Evolutionary conservation across 2,888 invertebrate genomes (phyloP), one percentile per base, ranked within the genome.

Genomic region (Margaritifera margaritifera): DNA sequence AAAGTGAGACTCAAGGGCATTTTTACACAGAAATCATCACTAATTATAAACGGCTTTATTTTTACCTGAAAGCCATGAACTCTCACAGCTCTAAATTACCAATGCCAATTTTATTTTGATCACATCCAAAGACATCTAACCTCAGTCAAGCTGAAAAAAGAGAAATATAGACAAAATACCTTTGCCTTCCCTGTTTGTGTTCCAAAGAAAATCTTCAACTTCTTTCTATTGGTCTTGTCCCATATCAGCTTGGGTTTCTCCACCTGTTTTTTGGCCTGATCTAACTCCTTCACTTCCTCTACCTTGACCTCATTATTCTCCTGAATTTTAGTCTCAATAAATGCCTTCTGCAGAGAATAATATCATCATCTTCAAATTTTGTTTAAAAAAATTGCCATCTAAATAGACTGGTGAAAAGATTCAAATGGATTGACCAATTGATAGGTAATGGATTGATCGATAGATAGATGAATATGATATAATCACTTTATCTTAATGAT

Each of bases 151-250:
- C 24, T 11, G 8, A 60, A 58, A 31, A 20, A 27, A 15, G 6
- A 42, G 19, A 31, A 19, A 22, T 20, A 31, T 11, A 42, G 42
- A 42, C 42, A 42, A 42, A 42, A 42, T 69, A 84, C 83, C 82
- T 84, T 78, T 31, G 81, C 75, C 57, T 81, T 84, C 50, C 84
- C 86, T 56, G 84, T 85, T 60, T 85, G 84, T 57, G 84, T 81
- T 55, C 84, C 86, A 79, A 78, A 85, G 19, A 85, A 80, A 31
- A 85, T 78, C 63, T 82, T 84, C 51, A 84, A 54, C 61, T 77
- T 81, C 20, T 79, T 71, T 52, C 79, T 79, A 42, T 42, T 42
- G 42, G 42, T 42, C 42, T 42, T 42, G 42, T 42, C 42, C 42
- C 42, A 42, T 42, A 42, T 42, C 42, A 42, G 42, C 15, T 42